Evolutionary conservation across 1,140 invertebrate species (phyloP), one percentile per base, ranked within the genome.

Genomic region (Propsilocerus akamusi): DNA sequence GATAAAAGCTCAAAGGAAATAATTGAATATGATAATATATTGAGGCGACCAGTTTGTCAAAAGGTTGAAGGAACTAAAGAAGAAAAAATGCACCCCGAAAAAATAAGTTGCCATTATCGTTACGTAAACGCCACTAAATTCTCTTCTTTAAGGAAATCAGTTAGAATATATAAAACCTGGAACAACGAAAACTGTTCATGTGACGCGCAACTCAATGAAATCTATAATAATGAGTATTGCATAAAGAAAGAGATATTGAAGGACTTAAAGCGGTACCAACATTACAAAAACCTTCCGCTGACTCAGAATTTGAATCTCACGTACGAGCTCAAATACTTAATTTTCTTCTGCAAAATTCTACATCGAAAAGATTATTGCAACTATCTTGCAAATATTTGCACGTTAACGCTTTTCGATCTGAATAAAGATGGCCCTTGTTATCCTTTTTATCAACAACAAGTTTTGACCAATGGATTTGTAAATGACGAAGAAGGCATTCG

Each of bases 311-410:
- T 41, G 51, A n/a, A 59, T 61, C 48, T 65, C 58, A 41, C 5
- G 48, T 56, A 57, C 0, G 56, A 65, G n/a, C 54, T 65, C 2
- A 64, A 64, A 53, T 65, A 63, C 26, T 57, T 63, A 26, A 60
- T 58, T 8, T 64, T 65, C 49, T 63, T 65, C 46, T 65, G 63
- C 24, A 37, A 64, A 50, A 55, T 56, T 2, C 24, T 65, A 6
- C 48, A 55, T 5, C 62, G 61, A 47, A 51, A 52, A 14, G 61
- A 53, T 10, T 59, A 79, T 5, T 86, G 83, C 56, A 75, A 83
- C 60, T 62, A 75, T 48, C 60, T 86, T 26, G 74, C 74, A 3
- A 85, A 86, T 63, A 69, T 83, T 58, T 86, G 83, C 58, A 68
- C 72, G 0, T 56, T 83, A 23, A 73, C 74, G 2, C 61, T 81